A percentile compares a stretch with the other conserved stretches of the same genome.
phyloP scores from a whole-genome alignment of 2,797 vertebrate genomes.

The Myoxocephalus aenaeus region DNA sequence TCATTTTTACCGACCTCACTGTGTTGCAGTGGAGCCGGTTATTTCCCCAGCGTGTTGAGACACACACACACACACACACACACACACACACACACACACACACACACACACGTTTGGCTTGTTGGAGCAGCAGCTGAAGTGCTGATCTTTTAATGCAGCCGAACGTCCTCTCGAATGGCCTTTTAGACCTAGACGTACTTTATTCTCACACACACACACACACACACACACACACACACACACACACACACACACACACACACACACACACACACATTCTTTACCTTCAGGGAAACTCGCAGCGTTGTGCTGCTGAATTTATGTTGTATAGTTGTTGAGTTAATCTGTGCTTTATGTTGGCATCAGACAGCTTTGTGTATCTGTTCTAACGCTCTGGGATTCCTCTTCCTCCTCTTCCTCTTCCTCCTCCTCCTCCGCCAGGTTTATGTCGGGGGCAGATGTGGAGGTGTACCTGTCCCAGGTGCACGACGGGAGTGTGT shows the following conservation, averaged over 20 bases:
- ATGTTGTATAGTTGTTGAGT: not conserved
- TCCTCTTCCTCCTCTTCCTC: too few relatives aligned
- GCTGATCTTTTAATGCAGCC: constrained; percentile 70
- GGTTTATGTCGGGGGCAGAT: constrained; percentile 99
- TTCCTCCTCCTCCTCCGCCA: constrained; percentile 54
- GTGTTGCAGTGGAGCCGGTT: constrained; percentile 20
- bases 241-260: not conserved
- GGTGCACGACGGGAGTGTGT: constrained; percentile 98
- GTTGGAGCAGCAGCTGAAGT: too few relatives aligned
- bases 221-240: not conserved
- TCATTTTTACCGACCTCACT: not conserved
- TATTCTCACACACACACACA: not conserved
- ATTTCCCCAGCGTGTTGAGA: constrained; percentile 21
- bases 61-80: constrained; percentile 1
- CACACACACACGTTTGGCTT: not conserved
- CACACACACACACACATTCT: constrained; percentile 1
- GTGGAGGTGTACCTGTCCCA: constrained; percentile 99
- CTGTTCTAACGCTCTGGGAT: not conserved
- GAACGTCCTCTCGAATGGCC: constrained; percentile 57
- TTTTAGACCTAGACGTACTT: constrained; percentile 42
- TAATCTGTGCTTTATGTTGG: not conserved
- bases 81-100: not conserved
- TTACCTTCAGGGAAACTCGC: not conserved
- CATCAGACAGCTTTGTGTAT: not conserved
- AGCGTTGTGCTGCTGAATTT: constrained; percentile 3